Evolutionary conservation across 2,888 invertebrate species (phyloP), one percentile per base, ranked within the genome.

Genomic region (Cantharis rufa): DNA sequence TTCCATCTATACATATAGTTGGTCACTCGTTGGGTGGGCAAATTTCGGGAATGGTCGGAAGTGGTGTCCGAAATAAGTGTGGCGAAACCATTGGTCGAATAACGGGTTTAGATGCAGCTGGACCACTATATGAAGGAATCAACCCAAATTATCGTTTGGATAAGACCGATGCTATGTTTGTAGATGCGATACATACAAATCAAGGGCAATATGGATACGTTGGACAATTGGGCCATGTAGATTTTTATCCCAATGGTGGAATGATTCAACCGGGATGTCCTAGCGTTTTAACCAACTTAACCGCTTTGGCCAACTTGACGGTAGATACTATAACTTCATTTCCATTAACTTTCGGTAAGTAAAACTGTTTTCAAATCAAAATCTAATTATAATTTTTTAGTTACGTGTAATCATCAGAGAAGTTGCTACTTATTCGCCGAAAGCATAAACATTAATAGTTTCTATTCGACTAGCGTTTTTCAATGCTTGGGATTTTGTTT

Each of bases 171-270:
- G 71, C 71, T 15, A 3, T 10, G 1, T 68, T 68, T 16, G 75
- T 75, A 1, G 70, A 75, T 18, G 71, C 61, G 15, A 18, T 75
- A 10, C 71, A 71, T 68, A 71, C 68, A 9, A 75, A 66, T 18
- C 16, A 27, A 62, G 21, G 48, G 2, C 4, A 16, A 16, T 18
- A 21, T 21, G 75, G 76, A 11, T 76, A 70, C 15, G 10, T 21
- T 18, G 69, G 70, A 13, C 27, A n/a, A n/a, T 64, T 69, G n/a
- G 76, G 76, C n/a, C 15, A n/a, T 16, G 70, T 27, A 24, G 76
- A 76, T 18, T 76, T 76, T 69, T 72, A 64, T 24, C 69, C 69
- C 1, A 76, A 76, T 13, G 69, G 76, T 64, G 76, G 76, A 10
- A n/a, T 32, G 1, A 28, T 21, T 16, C 76, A 76, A 63, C 48